A percentile compares a stretch with the other conserved stretches of the same genome.
These are phyloP conservation scores for Sinonovacula constricta DNA, from an alignment of 1,140 invertebrate species.

Conservation along the genomic window DNA sequence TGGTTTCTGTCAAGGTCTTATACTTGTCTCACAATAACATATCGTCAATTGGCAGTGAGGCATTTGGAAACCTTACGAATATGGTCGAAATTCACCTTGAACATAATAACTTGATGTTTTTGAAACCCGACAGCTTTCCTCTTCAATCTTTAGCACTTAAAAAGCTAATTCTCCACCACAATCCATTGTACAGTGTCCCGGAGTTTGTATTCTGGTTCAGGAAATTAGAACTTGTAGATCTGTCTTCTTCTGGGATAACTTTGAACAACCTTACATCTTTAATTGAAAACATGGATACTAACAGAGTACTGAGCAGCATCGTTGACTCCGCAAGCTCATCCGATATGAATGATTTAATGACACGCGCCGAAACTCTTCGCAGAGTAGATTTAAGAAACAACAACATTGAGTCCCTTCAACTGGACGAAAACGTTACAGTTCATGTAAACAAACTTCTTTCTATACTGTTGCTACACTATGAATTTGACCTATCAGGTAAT, in stretches of 20 bases:
- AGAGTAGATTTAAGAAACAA: slow-evolving; percentile 53
- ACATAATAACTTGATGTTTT: slow-evolving; percentile 44
- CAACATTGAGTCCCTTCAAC: slow-evolving; percentile 39
- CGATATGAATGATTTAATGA: slow-evolving; percentile 28
- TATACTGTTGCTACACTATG: slow-evolving; percentile 55
- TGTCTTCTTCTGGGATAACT: slow-evolving; percentile 53
- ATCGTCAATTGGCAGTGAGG: slow-evolving; percentile 13
- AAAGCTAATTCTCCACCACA: slow-evolving; percentile 49
- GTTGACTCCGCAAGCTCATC: slow-evolving; percentile 46
- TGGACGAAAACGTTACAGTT: slow-evolving; percentile 17
- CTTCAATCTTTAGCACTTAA: slow-evolving; percentile 36
- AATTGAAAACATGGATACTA: slow-evolving; percentile 8
- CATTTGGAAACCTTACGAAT: slow-evolving; percentile 52
- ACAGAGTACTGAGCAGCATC: slow-evolving; percentile 40
- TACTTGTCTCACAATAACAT: slow-evolving; percentile 55
- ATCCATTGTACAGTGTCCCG: slow-evolving; percentile 58
- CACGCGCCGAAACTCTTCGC: slow-evolving; percentile 22
- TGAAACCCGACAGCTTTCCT: slow-evolving; percentile 50
- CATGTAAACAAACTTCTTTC: slow-evolving; percentile 9
- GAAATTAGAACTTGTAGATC: slow-evolving; percentile 45
- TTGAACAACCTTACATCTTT: slow-evolving; percentile 54
- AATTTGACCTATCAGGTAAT: slow-evolving; percentile 54
- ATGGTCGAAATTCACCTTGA: slow-evolving; percentile 51
- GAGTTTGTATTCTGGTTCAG: slow-evolving; percentile 57
- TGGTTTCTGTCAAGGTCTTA: background rate